A percentile compares a stretch with the other conserved stretches of the same genome.
Evolutionary conservation across 2,797 vertebrate genomes (phyloP).

Genomic region (Pogoniulus pusillus): DNA sequence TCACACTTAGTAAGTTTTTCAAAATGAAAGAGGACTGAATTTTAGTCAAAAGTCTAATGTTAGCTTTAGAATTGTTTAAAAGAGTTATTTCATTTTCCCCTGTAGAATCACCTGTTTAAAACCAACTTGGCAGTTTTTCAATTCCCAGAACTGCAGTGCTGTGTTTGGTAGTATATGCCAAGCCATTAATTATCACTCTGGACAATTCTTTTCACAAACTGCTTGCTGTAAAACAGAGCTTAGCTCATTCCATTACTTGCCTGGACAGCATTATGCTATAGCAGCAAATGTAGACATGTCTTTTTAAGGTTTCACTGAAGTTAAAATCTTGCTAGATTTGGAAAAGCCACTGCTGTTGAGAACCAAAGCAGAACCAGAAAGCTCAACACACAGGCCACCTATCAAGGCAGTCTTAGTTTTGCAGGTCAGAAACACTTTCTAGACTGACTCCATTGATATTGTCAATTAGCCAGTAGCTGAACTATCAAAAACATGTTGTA

Average conservation of each 20-base stretch:
- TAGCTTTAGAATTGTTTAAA: background rate
- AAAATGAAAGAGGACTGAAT: background rate
- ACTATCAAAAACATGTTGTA: background rate
- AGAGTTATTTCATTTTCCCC: background rate
- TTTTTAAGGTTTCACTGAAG: background rate
- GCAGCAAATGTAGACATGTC: background rate
- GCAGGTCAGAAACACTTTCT: background rate
- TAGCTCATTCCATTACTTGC: background rate
- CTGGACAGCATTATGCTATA: background rate
- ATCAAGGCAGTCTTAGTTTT: background rate
- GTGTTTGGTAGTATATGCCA: background rate
- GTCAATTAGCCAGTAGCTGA: background rate
- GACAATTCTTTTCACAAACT: background rate
- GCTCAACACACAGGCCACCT: background rate
- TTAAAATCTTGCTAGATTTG: background rate
- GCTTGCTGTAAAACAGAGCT: background rate
- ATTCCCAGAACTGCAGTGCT: background rate
- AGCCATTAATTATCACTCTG: background rate
- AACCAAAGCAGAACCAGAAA: background rate
- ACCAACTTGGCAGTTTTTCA: background rate
- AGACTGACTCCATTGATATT: background rate
- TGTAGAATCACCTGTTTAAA: background rate
- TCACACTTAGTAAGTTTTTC: background rate
- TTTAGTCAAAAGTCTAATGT: background rate
- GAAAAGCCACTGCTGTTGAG: background rate